A percentile compares a stretch with the other conserved stretches of the same genome.
These are phyloP conservation scores for Poeciliopsis paucimaculata DNA, from an alignment of 2,797 vertebrate genomes.

Conservation along the genomic window DNA sequence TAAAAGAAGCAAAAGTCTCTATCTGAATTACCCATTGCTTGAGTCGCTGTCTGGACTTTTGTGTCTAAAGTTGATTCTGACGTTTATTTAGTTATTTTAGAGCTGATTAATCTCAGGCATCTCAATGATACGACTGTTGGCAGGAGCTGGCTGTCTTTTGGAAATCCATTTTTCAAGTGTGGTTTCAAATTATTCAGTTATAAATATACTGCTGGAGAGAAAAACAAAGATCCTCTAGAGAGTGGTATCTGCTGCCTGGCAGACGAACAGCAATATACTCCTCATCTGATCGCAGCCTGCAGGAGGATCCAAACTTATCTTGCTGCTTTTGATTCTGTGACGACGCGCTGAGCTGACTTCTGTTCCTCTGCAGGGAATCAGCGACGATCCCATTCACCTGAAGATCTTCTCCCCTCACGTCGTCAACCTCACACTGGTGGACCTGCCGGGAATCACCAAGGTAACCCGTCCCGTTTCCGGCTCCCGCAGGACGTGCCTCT, in stretches of 20 bases:
- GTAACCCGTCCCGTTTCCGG: slow-evolving; percentile 70
- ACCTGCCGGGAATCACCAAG: slow-evolving; percentile 99
- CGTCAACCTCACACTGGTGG: slow-evolving; percentile 97
- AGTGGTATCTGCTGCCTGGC: not conserved
- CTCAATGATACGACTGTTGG: not conserved
- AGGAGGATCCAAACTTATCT: not conserved
- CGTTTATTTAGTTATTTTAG: not conserved
- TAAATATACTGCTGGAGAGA: not conserved
- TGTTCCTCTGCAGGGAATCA: slow-evolving; percentile 88
- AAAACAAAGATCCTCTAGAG: not conserved
- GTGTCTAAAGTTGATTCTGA: not conserved
- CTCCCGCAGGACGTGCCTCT: not conserved
- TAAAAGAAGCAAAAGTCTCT: no score
- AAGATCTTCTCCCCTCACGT: slow-evolving; percentile 98
- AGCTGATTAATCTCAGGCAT: not conserved
- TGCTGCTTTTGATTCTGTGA: not conserved
- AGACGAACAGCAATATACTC: not conserved
- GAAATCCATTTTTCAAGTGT: not conserved
- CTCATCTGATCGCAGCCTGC: not conserved
- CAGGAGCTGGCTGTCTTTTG: not conserved
- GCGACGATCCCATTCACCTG: slow-evolving; percentile 96
- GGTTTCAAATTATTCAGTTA: not conserved
- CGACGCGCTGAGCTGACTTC: not conserved
- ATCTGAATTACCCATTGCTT: not conserved
- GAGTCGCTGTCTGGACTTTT: not conserved